These are phyloP conservation scores for Leptopilina myrica DNA, from an alignment of 2,888 invertebrate species.

Conservation along the genomic window DNA sequence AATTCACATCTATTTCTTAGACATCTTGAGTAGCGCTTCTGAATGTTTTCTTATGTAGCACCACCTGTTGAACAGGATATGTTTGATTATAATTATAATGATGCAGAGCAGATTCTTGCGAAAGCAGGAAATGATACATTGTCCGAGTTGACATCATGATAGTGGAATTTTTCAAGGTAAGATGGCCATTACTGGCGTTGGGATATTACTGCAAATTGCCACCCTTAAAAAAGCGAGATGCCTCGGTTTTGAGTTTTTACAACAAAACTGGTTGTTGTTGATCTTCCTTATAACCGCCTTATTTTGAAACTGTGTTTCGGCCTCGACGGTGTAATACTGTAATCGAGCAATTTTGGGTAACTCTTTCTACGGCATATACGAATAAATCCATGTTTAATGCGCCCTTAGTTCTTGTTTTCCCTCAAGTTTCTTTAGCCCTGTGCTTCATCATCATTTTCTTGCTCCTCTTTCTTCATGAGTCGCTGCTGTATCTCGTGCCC, in stretches of 20 bases:
- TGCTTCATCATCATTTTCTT: conserved; percentile 53
- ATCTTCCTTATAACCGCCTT: conserved; percentile 31
- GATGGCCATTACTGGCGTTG: conserved; percentile 66
- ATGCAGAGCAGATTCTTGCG: conserved; percentile 18
- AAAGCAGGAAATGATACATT: conserved; percentile 33
- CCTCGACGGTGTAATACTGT: conserved; percentile 67
- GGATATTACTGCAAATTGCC: conserved; percentile 76
- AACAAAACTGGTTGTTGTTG: conserved; percentile 62
- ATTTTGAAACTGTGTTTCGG: conserved; percentile 41
- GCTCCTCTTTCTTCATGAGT: conserved; percentile 48
- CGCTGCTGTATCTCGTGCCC: conserved; percentile 56
- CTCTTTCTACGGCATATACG: conserved; percentile 60
- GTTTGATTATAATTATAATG: conserved; percentile 10
- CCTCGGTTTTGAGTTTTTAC: conserved; percentile 65
- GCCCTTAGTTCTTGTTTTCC: conserved; percentile 52
- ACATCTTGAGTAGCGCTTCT: neutral
- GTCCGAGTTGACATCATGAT: conserved; percentile 24
- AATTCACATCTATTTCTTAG: neutral
- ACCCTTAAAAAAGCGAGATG: conserved; percentile 69
- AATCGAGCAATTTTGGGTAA: conserved; percentile 73
- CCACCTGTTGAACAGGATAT: conserved; percentile 4
- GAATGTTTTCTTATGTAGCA: conserved; percentile 3
- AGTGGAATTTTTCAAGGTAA: conserved; percentile 52
- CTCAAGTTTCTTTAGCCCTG: conserved; percentile 44
- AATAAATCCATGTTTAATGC: conserved; percentile 75